Conservation (phyloP, 2,113 vertebrate genomes). For the Phrynosoma blainvillii region DNA sequence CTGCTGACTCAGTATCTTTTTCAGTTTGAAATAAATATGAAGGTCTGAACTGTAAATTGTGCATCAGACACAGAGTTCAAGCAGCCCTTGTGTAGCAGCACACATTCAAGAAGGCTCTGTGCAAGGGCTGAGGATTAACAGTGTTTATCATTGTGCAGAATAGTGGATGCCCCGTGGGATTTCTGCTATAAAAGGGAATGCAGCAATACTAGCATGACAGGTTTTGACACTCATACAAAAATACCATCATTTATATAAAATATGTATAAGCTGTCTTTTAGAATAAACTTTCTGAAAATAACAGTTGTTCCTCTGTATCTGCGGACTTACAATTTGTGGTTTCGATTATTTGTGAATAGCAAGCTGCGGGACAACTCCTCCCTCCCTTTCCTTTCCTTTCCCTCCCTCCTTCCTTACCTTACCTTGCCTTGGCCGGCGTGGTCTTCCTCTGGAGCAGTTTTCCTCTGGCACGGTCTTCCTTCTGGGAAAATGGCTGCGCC, state of each 20-base stretch:
- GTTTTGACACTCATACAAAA: slow-evolving; percentile 25
- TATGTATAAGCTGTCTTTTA: background rate
- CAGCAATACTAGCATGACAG: slow-evolving; percentile 4
- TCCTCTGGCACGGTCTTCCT: too few species aligned
- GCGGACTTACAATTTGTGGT: too few species aligned
- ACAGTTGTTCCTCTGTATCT: too few species aligned
- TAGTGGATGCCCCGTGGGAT: background rate
- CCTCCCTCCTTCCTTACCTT: too few species aligned
- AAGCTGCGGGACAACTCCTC: too few species aligned
- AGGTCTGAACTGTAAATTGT: slow-evolving; percentile 22
- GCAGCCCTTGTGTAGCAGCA: background rate
- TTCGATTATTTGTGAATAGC: too few species aligned
- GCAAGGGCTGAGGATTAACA: slow-evolving; percentile 25
- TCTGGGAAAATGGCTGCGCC: too few species aligned
- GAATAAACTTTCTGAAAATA: background rate
- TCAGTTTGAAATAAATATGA: slow-evolving; percentile 31
- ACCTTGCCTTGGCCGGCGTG: too few species aligned
- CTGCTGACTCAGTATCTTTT: slow-evolving; percentile 32
- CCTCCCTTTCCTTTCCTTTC: too few species aligned
- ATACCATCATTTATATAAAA: background rate
- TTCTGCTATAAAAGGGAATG: background rate
- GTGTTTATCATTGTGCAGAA: slow-evolving; percentile 16
- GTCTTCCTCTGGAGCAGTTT: too few species aligned
- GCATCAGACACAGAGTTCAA: background rate
- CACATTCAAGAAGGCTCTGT: background rate